Base-by-base conservation (phyloP, 2,888 invertebrate genomes). In the Cephus nigrinus region DNA sequence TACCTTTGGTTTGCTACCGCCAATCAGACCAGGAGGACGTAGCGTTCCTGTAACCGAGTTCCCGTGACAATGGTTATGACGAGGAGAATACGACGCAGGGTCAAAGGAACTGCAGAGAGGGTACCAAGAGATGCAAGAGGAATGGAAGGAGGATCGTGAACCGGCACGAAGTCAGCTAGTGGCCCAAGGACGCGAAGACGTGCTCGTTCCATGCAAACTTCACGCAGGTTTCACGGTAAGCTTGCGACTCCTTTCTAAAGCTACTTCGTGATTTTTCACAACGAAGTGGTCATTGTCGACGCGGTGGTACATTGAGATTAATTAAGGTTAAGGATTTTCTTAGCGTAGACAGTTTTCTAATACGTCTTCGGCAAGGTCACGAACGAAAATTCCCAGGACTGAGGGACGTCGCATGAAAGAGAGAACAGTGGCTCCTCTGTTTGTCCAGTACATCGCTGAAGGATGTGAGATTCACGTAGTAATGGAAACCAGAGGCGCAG, bases 1-100 rank as follows among this genome's bases (percentile, higher is more conserved):
- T 79, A 99, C 99, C 93, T 99, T 98, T 5, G 98, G 98, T 92
- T 98, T 98, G 92, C 98, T 98, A 83, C 98, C 98, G 78, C 98
- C 98, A 86, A 98, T 98, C 85, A 98, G 93, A 31, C 97, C 97
- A 36, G 97, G 97, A 80, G 97, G 97, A 88, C 97, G 94, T 79
- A 97, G 93, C 34, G 97, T 97, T 89, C 97, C 97, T 97, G 94
- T 78, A 94, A 94, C 87, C 55, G 55, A 55, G 55, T 55, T 55
- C 23, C 55, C 55, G 55, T 55, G 23, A 55, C 55, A 55, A 55
- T 55, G 23, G 55, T 55, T 55, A 55, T 55, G 55, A 55, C 55
- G 23, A 55, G 55, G 23, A 55, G 55, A 55, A 55, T 55, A 55
- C 23, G 1, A 55, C 55, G 55, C 4, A 23, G 55, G 23, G 55